These are phyloP conservation scores for Hylyphantes graminicola DNA, from an alignment of 1,140 invertebrate species.

Conservation along the genomic window DNA sequence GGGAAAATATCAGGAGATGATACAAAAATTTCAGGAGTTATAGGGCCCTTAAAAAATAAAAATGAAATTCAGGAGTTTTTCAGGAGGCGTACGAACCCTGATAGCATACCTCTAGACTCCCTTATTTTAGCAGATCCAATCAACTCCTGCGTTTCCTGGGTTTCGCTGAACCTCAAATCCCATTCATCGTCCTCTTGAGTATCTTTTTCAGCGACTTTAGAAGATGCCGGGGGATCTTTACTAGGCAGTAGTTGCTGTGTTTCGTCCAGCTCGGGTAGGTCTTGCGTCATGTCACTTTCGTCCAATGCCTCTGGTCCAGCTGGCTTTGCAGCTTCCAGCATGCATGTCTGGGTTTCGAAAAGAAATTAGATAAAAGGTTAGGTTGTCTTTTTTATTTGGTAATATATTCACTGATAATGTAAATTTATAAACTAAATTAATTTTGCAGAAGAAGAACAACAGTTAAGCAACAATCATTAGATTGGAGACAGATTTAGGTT, in stretches of 20 bases:
- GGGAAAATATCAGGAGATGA: too few relatives aligned
- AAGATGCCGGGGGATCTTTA: neutral
- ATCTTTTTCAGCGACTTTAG: neutral
- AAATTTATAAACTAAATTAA: too few relatives aligned
- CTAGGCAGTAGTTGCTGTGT: constrained; percentile 18
- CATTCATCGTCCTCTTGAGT: constrained; percentile 41
- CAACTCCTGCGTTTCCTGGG: constrained; percentile 45
- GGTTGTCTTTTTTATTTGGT: too few relatives aligned
- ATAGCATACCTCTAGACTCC: constrained; percentile 5
- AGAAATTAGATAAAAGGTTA: too few relatives aligned
- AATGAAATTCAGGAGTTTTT: too few relatives aligned
- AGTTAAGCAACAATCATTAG: too few relatives aligned
- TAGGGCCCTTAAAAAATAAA: too few relatives aligned
- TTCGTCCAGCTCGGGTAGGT: constrained; percentile 21
- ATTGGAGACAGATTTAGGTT: too few relatives aligned
- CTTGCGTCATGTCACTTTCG: constrained; percentile 46
- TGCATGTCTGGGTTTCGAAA: neutral
- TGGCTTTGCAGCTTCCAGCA: neutral
- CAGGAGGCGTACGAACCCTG: too few relatives aligned
- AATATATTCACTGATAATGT: too few relatives aligned
- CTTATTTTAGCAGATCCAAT: constrained; percentile 3
- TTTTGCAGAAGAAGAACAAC: too few relatives aligned
- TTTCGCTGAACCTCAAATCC: constrained; percentile 42
- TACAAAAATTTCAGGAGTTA: too few relatives aligned
- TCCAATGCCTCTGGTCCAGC: neutral